Base-by-base conservation (phyloP, 2,888 invertebrate species). In the Drosophila anomalata region DNA sequence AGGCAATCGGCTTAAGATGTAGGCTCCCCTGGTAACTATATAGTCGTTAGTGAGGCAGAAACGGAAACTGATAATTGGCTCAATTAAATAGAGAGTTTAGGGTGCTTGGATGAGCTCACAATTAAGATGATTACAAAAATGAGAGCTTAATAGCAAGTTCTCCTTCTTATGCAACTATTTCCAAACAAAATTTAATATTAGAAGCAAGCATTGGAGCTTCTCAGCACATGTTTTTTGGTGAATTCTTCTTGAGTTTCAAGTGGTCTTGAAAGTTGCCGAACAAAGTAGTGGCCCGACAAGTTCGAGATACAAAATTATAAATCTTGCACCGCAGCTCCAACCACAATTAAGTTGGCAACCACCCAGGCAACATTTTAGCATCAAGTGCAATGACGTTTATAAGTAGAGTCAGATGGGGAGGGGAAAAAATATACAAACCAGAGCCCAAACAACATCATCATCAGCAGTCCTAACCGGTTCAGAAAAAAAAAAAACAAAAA, bases 391-490 rank as follows among this genome's bases (percentile, higher is more conserved):
- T 33, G 61, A 41, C 61, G 61, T 46, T 60, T 36, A 36, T 7
- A 7, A 26, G 26, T 29, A 58, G 33, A 36, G 12, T 22, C 7
- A 6, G 26, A 46, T 17, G 26, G 42, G 24, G 31, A 17, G 17
- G 14, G 14, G 14, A 44, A 36, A 17, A 53, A 29, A 46, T 26
- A 47, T 31, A 17, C 50, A 66, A 84, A 50, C 61, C 66, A 73
- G 76, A 74, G 63, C 51, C 2, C 24, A 24, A 41, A 46, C 31
- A 54, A 24, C 52, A 62, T 39, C 46, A 70, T 69, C 39, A 74
- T 46, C 36, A 60, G 53, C 14, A 44, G 7, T 48, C 62, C 41
- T 42, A 79, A 86, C 75, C 73, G 73, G 80, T 80, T 80, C 26
- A 47, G 39, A 67, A 41, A 75, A 56, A 67, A 41, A 75, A 56